Conservation (phyloP, 2,888 invertebrate species). For the Agrotis puta region DNA sequence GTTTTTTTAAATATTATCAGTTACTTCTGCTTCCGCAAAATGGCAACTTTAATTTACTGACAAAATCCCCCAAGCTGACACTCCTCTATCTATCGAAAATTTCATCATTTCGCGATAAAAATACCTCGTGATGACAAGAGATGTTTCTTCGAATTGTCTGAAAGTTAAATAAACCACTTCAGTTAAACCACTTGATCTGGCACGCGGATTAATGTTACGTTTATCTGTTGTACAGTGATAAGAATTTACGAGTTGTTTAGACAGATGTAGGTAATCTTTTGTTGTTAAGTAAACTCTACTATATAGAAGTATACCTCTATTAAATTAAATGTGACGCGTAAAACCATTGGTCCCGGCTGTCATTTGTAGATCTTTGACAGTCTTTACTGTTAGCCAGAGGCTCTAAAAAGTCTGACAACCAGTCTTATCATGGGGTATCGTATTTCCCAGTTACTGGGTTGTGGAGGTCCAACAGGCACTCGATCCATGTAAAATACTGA, state of each 20-base stretch:
- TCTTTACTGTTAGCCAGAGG: too few relatives aligned
- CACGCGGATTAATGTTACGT: slow-evolving; percentile 50
- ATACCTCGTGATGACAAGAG: slow-evolving; percentile 8
- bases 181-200: slow-evolving; percentile 38
- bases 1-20: too few relatives aligned
- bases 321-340: too few relatives aligned
- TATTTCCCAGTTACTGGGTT: too few relatives aligned
- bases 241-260: slow-evolving; percentile 59
- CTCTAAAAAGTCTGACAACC: too few relatives aligned
- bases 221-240: slow-evolving; percentile 48
- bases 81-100: slow-evolving; percentile 13
- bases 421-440: too few relatives aligned
- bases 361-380: slow-evolving; percentile 8
- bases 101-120: slow-evolving; percentile 34
- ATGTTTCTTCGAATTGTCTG: slow-evolving; percentile 27
- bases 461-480: too few relatives aligned
- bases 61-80: neutral
- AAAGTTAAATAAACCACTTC: slow-evolving; percentile 42
- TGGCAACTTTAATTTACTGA: neutral
- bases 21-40: neutral
- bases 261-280: slow-evolving; percentile 40
- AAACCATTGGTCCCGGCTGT: too few relatives aligned
- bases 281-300: slow-evolving; percentile 9
- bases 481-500: too few relatives aligned
- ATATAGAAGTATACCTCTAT: neutral